These are phyloP conservation scores for Chlorospingus semifuscus DNA, from an alignment of 2,797 vertebrate species.

Conservation along the genomic window DNA sequence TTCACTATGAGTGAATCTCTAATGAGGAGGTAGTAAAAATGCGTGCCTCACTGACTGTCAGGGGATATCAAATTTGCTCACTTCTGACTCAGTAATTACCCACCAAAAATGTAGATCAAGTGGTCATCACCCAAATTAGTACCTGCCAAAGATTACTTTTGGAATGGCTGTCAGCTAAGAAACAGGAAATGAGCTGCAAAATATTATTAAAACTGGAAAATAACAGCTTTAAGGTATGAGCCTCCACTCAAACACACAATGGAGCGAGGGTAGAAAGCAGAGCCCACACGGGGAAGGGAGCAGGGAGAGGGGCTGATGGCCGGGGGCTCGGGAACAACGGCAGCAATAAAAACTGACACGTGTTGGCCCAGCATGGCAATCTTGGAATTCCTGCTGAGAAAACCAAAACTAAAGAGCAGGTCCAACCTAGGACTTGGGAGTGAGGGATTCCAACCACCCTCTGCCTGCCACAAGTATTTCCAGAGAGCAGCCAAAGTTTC, in stretches of 20 bases:
- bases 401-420: not conserved
- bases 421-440: not conserved
- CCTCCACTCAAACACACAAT: constrained; percentile 44
- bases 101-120: constrained; percentile 80
- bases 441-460: not conserved
- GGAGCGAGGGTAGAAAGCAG: not conserved
- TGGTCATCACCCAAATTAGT: constrained; percentile 82
- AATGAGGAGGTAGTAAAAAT: constrained; percentile 75
- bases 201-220: constrained; percentile 78
- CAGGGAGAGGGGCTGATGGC: not conserved
- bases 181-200: constrained; percentile 76
- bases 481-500: not conserved
- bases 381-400: not conserved
- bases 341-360: fast-evolving
- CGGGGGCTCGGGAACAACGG: not conserved
- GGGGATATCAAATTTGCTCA: constrained; percentile 74
- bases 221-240: constrained; percentile 73
- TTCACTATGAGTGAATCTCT: constrained; percentile 72
- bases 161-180: constrained; percentile 72
- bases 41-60: constrained; percentile 76
- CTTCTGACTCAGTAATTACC: constrained; percentile 81
- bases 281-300: not conserved
- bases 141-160: constrained; percentile 78
- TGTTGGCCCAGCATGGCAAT: fast-evolving
- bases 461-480: not conserved